Conservation (phyloP, 2,113 vertebrate genomes). For the Brachyhypopomus gauderio region DNA sequence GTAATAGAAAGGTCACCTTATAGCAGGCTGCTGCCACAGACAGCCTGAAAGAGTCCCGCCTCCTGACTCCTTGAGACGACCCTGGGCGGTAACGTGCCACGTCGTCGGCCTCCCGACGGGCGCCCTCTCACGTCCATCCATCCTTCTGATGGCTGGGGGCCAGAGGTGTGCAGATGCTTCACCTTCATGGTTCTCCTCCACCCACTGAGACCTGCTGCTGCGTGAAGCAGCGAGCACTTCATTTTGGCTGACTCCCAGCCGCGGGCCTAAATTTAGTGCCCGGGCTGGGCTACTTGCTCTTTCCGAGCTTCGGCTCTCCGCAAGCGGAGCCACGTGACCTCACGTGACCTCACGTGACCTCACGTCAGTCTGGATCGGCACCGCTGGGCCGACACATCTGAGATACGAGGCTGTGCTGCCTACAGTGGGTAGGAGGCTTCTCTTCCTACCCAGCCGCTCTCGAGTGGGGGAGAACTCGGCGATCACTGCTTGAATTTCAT, state of each 20-base stretch:
- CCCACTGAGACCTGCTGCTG: slow-evolving; percentile 54
- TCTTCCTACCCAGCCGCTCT: neutral
- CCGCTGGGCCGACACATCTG: slow-evolving; percentile 37
- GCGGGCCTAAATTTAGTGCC: slow-evolving; percentile 64
- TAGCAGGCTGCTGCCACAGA: neutral
- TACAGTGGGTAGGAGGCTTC: neutral
- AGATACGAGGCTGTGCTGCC: slow-evolving; percentile 56
- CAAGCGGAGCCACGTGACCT: slow-evolving; percentile 53
- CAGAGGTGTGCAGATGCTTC: slow-evolving; percentile 42
- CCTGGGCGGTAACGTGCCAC: neutral
- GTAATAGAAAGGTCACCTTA: neutral
- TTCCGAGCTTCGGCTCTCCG: slow-evolving; percentile 50
- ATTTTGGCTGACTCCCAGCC: slow-evolving; percentile 68
- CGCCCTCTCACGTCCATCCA: slow-evolving; percentile 40
- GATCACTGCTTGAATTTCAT: neutral
- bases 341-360: slow-evolving; percentile 51
- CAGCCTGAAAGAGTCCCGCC: no score
- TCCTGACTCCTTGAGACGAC: slow-evolving; percentile 5
- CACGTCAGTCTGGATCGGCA: slow-evolving; percentile 57
- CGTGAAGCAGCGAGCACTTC: slow-evolving; percentile 46
- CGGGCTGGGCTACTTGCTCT: slow-evolving; percentile 35
- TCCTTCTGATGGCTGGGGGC: slow-evolving; percentile 32
- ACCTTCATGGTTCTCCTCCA: slow-evolving; percentile 56
- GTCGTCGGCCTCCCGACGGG: neutral
- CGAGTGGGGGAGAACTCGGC: neutral